Conservation (phyloP, 2,113 vertebrate species). For the Syngnathus floridae region DNA sequence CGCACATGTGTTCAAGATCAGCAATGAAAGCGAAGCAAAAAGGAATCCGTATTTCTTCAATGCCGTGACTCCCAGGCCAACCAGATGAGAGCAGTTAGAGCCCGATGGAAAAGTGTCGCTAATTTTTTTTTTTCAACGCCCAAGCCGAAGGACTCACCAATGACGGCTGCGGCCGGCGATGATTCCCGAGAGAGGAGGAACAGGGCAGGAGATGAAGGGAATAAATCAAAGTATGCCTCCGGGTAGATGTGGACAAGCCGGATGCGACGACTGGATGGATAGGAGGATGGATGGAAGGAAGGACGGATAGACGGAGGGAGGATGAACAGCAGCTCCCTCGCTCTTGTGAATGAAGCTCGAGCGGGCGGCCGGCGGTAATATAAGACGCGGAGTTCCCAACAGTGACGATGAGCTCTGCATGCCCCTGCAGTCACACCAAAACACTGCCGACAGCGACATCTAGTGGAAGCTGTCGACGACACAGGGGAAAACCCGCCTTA, state of each 20-base stretch:
- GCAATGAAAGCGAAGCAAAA: not conserved
- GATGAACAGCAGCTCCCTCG: constrained; percentile 19
- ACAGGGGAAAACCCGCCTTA: not conserved
- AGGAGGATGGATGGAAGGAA: not conserved
- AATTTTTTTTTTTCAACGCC: not conserved
- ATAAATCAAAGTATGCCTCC: constrained; percentile 25
- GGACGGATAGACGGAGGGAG: not conserved
- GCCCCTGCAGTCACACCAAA: constrained; percentile 12
- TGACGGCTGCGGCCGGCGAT: not conserved
- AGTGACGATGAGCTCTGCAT: constrained; percentile 23
- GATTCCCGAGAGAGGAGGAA: constrained; percentile 1
- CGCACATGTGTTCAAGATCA: not conserved
- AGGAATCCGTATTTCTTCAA: not conserved
- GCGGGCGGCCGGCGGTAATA: constrained; percentile 25
- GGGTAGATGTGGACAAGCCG: constrained; percentile 9
- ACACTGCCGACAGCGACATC: constrained; percentile 7
- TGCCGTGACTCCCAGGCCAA: not conserved
- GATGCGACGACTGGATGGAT: not conserved
- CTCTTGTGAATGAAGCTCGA: constrained; percentile 35
- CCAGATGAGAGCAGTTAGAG: not conserved
- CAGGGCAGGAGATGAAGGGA: not conserved
- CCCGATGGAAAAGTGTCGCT: no score
- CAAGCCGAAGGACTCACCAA: constrained; percentile 40
- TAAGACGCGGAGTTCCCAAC: constrained; percentile 31
- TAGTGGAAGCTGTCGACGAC: not conserved